These are phyloP conservation scores for Caenorhabditis briggsae DNA, from an alignment of 1,140 invertebrate species.

Conservation along the genomic window DNA sequence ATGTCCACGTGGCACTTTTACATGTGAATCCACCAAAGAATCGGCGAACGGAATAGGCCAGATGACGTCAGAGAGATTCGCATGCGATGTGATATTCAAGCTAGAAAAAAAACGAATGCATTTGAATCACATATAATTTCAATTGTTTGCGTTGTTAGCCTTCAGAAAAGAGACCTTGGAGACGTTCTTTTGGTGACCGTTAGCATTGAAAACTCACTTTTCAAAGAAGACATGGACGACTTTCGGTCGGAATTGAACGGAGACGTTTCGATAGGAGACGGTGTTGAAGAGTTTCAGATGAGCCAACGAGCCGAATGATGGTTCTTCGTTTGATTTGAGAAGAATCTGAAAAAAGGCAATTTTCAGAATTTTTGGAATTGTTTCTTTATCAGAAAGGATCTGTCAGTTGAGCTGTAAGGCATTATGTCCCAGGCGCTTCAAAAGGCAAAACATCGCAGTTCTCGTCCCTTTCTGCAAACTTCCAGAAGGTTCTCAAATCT, in stretches of 20 bases:
- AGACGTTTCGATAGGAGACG: conserved; percentile 59
- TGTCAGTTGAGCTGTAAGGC: no score
- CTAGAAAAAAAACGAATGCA: conserved; percentile 33
- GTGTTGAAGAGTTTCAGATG: conserved; percentile 52
- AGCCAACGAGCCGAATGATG: conserved; percentile 45
- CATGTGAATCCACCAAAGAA: conserved; percentile 50
- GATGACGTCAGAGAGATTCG: conserved; percentile 55
- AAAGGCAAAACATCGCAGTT: no score
- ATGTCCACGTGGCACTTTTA: conserved; percentile 56
- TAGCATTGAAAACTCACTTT: conserved; percentile 43
- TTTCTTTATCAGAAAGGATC: neutral
- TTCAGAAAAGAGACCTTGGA: neutral
- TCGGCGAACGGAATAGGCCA: conserved; percentile 60
- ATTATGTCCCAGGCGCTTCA: no score
- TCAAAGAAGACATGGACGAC: conserved; percentile 56
- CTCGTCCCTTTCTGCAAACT: no score
- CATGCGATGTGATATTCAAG: conserved; percentile 14
- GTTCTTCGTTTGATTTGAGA: conserved; percentile 50
- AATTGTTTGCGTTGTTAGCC: neutral
- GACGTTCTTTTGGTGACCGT: neutral
- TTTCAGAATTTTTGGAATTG: neutral
- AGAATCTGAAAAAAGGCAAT: conserved; percentile 49
- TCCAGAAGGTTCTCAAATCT: no score
- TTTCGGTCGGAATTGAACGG: conserved; percentile 57
- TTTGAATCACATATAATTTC: conserved; percentile 43